Evolutionary conservation across 2,888 invertebrate species (phyloP).

Genomic region (Stenodera caucasica): DNA sequence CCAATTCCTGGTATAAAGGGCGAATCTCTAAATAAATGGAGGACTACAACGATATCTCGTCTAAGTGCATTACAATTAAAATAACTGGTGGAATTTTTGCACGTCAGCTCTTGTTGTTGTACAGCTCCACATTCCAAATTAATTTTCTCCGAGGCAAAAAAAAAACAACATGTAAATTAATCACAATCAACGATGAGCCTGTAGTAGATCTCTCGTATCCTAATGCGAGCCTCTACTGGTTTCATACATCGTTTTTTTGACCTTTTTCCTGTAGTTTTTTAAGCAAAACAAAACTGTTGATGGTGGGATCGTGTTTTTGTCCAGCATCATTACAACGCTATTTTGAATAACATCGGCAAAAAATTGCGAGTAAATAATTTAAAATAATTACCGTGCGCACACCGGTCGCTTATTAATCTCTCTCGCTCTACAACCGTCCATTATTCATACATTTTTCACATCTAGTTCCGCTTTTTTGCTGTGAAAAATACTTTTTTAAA

Average conservation of each 20-base stretch:
- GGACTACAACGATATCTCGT: slow-evolving; percentile 31
- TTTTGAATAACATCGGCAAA: slow-evolving; percentile 28
- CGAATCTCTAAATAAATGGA: too few relatives aligned
- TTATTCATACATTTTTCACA: background rate
- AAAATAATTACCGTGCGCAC: slow-evolving; percentile 24
- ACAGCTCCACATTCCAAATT: background rate
- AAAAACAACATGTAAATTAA: background rate
- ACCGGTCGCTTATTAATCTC: slow-evolving; percentile 21
- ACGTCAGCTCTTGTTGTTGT: background rate
- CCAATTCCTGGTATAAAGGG: slow-evolving; percentile 27
- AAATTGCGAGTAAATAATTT: slow-evolving; percentile 29
- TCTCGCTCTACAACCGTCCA: slow-evolving; percentile 8
- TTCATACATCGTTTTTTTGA: background rate
- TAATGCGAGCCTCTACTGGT: background rate
- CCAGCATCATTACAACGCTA: slow-evolving; percentile 27
- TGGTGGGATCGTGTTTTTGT: slow-evolving; percentile 24
- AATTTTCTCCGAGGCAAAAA: background rate
- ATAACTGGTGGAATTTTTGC: background rate
- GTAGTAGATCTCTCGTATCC: background rate
- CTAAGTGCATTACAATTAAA: slow-evolving; percentile 16
- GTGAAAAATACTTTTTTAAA: background rate
- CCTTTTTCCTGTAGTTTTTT: background rate
- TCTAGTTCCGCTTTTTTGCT: slow-evolving; percentile 15
- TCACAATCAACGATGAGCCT: background rate
- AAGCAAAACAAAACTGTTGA: slow-evolving; percentile 11